phyloP scores from a whole-genome alignment of 2,888 invertebrate species.

The Salticus scenicus region DNA sequence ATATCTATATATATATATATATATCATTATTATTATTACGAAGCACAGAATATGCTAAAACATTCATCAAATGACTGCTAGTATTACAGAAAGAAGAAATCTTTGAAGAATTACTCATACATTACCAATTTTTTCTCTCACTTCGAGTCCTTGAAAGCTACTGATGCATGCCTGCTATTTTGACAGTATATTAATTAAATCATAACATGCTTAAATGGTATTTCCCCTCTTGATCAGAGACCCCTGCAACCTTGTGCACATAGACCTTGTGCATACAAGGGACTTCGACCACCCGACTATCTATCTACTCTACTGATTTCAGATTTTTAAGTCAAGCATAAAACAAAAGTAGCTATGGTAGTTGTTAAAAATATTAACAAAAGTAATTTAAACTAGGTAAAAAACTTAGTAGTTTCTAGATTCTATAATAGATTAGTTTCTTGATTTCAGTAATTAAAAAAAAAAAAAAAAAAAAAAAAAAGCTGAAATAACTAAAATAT shows the following conservation, averaged over 20 bases:
- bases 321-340: background rate
- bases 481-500: no score
- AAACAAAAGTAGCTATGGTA: background rate
- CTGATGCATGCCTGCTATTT: background rate
- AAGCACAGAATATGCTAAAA: background rate
- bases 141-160: background rate
- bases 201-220: background rate
- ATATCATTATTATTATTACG: no score
- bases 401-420: no score
- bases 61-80: background rate
- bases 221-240: background rate
- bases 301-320: no score
- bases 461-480: no score
- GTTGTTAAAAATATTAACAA: background rate
- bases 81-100: background rate
- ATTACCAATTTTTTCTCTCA: background rate
- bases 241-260: background rate
- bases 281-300: no score
- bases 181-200: slow-evolving; percentile 9
- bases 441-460: no score
- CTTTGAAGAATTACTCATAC: background rate
- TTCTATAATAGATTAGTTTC: no score
- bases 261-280: no score
- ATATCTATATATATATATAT: no score
- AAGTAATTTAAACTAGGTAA: no score